A percentile compares a stretch with the other conserved stretches of the same genome.
Evolutionary conservation across 1,140 invertebrate species (phyloP).

Genomic region (Drosophila sproati): DNA sequence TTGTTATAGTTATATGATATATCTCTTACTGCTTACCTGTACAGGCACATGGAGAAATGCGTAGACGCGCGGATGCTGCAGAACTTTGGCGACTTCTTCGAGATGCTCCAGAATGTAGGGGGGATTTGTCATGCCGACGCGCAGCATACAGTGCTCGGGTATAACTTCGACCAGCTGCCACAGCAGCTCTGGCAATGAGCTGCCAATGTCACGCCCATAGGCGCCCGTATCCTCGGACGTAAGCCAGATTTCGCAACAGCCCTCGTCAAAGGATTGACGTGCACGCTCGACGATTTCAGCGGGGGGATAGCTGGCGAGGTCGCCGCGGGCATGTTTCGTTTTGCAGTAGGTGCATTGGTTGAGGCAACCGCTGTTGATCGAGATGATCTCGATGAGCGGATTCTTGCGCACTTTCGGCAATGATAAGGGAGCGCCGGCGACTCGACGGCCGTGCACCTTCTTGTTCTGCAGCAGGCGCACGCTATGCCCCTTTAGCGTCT

Average conservation of each 20-base stretch:
- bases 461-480: slow-evolving; percentile 92
- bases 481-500: slow-evolving; percentile 94
- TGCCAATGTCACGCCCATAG: slow-evolving; percentile 97
- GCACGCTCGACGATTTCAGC: slow-evolving; percentile 93
- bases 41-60: slow-evolving; percentile 98
- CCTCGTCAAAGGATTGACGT: slow-evolving; percentile 94
- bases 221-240: slow-evolving; percentile 99
- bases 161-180: slow-evolving; percentile 95
- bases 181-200: slow-evolving; percentile 93
- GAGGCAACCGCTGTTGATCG: slow-evolving; percentile 98
- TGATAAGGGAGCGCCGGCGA: slow-evolving; percentile 93
- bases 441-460: slow-evolving; percentile 91
- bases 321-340: slow-evolving; percentile 98
- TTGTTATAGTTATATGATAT: too few species aligned
- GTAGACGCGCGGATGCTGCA: slow-evolving; percentile 96
- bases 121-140: slow-evolving; percentile 99
- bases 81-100: slow-evolving; percentile 95
- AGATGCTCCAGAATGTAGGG: slow-evolving; percentile 98
- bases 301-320: slow-evolving; percentile 96
- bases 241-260: slow-evolving; percentile 98
- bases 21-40: slow-evolving; percentile 85
- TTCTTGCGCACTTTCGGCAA: slow-evolving; percentile 98
- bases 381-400: slow-evolving; percentile 98
- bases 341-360: slow-evolving; percentile 99
- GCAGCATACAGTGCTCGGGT: slow-evolving; percentile 94